Evolutionary conservation across 2,797 vertebrate species (phyloP), one percentile per base, ranked within the genome.

Genomic region (Brachyalestes nurse): DNA sequence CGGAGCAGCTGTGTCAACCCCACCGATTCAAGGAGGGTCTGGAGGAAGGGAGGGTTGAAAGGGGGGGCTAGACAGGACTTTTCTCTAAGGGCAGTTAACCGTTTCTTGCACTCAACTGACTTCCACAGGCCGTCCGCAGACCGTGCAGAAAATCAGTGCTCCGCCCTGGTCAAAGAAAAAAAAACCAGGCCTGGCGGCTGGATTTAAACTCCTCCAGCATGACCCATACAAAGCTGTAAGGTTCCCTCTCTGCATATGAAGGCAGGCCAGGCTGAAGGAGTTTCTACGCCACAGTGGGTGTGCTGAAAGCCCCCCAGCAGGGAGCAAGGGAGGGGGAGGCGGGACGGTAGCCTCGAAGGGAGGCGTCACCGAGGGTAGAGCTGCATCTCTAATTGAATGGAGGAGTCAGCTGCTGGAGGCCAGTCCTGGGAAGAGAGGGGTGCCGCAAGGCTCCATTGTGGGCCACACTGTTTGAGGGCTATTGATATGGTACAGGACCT

Each of bases 321-420:
- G 73, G 72, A 78, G 77, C 34, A 65, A 6, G 75, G 58, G 45
- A 84, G 86, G 82, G 79, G 81, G 78, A 82, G 17, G 83, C 76
- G 74, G 84, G 83, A 38, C 75, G 74, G 81, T 81, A 86, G 89
- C 93, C 92, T 94, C 89, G 88, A 92, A 94, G 88, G 89, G 92
- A 93, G 93, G 91, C 85, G 89, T 85, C 84, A 83, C 74, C 74
- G 70, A 91, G 91, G 93, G 92, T 93, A 95, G 95, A 95, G 95
- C 96, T 96, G 94, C 95, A 97, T 97, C 96, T 96, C 93, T 95
- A 91, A 91, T 89, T 95, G 95, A 96, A 96, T 94, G 90, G 95
- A 78, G 92, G 91, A 96, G 94, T 96, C 93, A 93, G 93, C 94
- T 95, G 93, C 94, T 95, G 89, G 90, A 90, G 93, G 94, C 94